phyloP scores from a whole-genome alignment of 2,888 invertebrate genomes.

The Tholera decimalis region DNA sequence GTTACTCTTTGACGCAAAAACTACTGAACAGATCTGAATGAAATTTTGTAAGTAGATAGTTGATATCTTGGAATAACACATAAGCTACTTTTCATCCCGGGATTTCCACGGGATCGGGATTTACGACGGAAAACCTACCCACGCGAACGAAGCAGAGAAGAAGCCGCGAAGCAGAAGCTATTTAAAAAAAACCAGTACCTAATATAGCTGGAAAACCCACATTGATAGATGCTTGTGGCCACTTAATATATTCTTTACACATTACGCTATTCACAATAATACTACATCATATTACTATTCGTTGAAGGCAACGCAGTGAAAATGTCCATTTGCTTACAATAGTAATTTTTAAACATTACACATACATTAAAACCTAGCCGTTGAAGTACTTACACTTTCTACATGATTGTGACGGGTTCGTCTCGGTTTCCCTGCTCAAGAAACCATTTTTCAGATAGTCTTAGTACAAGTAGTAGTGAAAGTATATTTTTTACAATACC shows the following conservation, averaged over 20 bases:
- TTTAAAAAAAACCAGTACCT: neutral
- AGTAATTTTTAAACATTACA: slow-evolving; percentile 25
- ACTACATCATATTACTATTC: neutral
- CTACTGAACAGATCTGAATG: no score
- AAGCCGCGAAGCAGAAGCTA: no score
- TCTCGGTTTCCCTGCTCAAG: slow-evolving; percentile 39
- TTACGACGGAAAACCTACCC: no score
- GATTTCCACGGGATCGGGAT: no score
- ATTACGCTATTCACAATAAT: neutral
- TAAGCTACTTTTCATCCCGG: no score
- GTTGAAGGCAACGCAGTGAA: neutral
- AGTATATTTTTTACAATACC: slow-evolving; percentile 23
- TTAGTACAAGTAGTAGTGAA: slow-evolving; percentile 18
- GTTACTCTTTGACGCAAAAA: no score
- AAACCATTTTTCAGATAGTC: slow-evolving; percentile 26
- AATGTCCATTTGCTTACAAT: slow-evolving; percentile 26
- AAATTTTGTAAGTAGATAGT: no score
- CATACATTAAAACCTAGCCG: slow-evolving; percentile 3
- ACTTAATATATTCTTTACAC: neutral
- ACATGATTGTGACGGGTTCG: slow-evolving; percentile 39
- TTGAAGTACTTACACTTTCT: slow-evolving; percentile 44
- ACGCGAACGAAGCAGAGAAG: no score
- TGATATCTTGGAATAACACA: no score
- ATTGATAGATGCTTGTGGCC: no score
- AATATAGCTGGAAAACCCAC: neutral